Percentiles rank a stretch among this genome's conserved stretches.
Conservation (phyloP, 1,140 invertebrate species). For the Tetramorium alpestre region DNA sequence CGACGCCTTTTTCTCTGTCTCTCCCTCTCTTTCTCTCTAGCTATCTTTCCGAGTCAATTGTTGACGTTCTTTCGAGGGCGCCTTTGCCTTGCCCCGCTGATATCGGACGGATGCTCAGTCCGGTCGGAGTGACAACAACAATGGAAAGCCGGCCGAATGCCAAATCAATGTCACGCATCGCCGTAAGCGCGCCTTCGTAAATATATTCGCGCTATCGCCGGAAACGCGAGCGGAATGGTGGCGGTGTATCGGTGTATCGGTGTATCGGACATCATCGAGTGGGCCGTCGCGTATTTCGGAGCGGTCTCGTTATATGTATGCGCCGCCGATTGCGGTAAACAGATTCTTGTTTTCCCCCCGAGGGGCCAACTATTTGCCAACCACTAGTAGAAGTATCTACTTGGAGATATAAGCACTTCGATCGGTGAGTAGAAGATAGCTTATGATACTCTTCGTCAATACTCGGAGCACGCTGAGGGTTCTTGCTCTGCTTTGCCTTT, state of each 20-base stretch:
- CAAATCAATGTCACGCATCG: constrained; percentile 31
- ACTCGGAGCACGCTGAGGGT: neutral
- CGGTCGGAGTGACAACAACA: neutral
- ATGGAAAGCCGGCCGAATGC: constrained; percentile 32
- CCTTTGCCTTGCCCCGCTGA: constrained; percentile 8
- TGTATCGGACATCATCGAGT: neutral
- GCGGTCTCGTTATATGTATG: no score
- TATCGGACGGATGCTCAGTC: constrained; percentile 22
- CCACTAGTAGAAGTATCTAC: constrained; percentile 17
- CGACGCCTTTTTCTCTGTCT: neutral
- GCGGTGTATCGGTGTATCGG: no score
- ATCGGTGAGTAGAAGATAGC: constrained; percentile 12
- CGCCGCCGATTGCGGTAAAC: constrained; percentile 9
- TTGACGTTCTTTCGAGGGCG: constrained; percentile 45
- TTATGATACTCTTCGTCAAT: neutral
- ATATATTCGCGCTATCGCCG: constrained; percentile 12
- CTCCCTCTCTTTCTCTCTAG: neutral
- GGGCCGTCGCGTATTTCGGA: neutral
- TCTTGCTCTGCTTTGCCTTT: neutral
- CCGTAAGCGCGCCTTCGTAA: constrained; percentile 22
- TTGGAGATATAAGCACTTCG: constrained; percentile 34
- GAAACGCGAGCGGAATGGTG: constrained; percentile 11
- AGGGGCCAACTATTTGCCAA: constrained; percentile 4
- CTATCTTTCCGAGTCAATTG: constrained; percentile 21
- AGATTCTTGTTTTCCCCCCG: neutral